Percentiles rank a stretch among this genome's conserved stretches.
These are phyloP conservation scores for Hypothenemus hampei DNA, from an alignment of 1,140 invertebrate species.

Conservation along the genomic window DNA sequence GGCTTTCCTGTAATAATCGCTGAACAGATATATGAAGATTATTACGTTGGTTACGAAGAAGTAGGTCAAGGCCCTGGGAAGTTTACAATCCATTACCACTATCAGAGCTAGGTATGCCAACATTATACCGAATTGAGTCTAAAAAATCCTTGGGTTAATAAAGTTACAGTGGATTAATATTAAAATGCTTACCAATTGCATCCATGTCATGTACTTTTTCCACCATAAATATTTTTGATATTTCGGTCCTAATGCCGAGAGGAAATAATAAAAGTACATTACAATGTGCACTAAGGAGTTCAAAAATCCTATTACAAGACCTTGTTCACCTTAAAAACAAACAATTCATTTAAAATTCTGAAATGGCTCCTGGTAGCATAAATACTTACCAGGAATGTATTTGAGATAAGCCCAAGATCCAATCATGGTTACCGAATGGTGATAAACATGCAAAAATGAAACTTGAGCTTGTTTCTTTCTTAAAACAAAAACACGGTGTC, in stretches of 20 bases:
- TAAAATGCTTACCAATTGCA: constrained; percentile 62
- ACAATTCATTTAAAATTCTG: background rate
- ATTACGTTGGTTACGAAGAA: constrained; percentile 54
- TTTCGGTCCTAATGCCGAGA: constrained; percentile 63
- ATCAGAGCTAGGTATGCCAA: constrained; percentile 48
- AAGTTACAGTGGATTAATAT: background rate
- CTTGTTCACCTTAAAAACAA: constrained; percentile 50
- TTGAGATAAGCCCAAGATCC: constrained; percentile 55
- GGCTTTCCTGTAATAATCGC: constrained; percentile 55
- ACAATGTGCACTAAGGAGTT: constrained; percentile 71
- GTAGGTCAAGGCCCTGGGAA: constrained; percentile 55
- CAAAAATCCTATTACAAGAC: constrained; percentile 56
- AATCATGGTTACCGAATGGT: constrained; percentile 60
- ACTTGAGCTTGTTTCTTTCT: constrained; percentile 72
- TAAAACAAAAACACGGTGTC: constrained; percentile 76
- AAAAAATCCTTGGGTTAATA: no score
- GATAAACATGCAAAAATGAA: constrained; percentile 67
- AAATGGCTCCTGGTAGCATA: background rate
- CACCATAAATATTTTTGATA: constrained; percentile 73
- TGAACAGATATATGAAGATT: constrained; percentile 56
- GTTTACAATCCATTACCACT: constrained; percentile 52
- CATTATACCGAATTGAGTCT: constrained; percentile 57
- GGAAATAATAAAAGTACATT: constrained; percentile 73
- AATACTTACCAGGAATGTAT: constrained; percentile 49
- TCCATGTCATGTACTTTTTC: constrained; percentile 74